Evolutionary conservation across 2,113 vertebrate species (phyloP).

Genomic region (Nerophis lumbriciformis): DNA sequence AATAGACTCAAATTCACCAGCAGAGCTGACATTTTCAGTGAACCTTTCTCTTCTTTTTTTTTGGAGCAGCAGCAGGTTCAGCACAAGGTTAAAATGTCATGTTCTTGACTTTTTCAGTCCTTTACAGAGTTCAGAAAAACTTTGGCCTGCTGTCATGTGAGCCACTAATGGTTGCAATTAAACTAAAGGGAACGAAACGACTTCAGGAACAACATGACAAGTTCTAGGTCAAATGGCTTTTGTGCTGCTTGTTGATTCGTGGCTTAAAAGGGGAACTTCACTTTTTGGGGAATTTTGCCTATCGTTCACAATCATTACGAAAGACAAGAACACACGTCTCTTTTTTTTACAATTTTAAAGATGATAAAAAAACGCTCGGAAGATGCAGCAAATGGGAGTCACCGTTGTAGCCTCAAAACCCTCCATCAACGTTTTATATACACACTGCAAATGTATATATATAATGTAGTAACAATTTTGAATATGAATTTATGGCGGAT

Average conservation of each 20-base stretch:
- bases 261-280: too few species aligned
- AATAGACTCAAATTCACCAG: constrained; percentile 28
- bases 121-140: constrained; percentile 7
- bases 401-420: too few species aligned
- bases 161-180: constrained; percentile 10
- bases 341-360: too few species aligned
- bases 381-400: too few species aligned
- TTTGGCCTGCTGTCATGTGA: background rate
- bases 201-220: constrained; percentile 6
- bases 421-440: too few species aligned
- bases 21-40: constrained; percentile 41
- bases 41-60: background rate
- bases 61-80: constrained; percentile 12
- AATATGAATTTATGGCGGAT: too few species aligned
- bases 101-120: constrained; percentile 1
- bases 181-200: constrained; percentile 2
- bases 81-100: constrained; percentile 9
- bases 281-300: too few species aligned
- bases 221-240: background rate
- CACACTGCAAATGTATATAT: too few species aligned
- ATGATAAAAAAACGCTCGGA: too few species aligned
- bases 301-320: too few species aligned
- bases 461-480: too few species aligned
- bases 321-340: too few species aligned
- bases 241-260: background rate